Base-by-base conservation (phyloP, 2,113 vertebrate species). In the Romanogobio albipinnatus region DNA sequence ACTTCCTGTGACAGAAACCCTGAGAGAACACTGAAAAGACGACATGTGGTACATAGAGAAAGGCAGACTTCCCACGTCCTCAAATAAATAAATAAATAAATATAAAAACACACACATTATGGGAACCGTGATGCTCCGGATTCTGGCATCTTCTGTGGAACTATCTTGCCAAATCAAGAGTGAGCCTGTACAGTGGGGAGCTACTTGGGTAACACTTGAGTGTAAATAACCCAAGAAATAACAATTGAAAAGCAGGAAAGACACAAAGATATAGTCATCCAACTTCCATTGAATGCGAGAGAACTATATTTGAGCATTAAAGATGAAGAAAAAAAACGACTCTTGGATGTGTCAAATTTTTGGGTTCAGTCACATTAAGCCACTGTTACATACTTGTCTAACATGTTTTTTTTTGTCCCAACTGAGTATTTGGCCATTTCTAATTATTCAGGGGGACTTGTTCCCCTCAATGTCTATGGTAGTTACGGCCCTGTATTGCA, bases 1-100 rank as follows among this genome's bases (percentile, higher is more conserved):
- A 51, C 45, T 81, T 51, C 45, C 76, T 1, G 9, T 49, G 61
- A 66, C 17, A 66, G 24, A 66, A 66, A 81, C n/a, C 8, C 6
- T 33, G 61, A 22, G 61, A 33, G 24, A 66, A 79, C 22, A 62
- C 36, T 26, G 56, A 45, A 76, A 76, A 33, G 47, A 33, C 9
- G 49, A 26, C 76, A 62, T 79, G 53, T 24, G 58, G 76, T 62
- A 79, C n/a, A 79, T 19, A n/a, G 53, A 39, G 3, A 39, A 39
- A 77, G 36, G 43, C 33, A 39, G 29, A 39, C 47, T 22, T 39
- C 75, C 53, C 51, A 77, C 53, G 4, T 26, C 3, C 22, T 71
- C 39, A n/a, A 19, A 22, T 39, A 39, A 39, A 33, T 7, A 22
- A 29, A 62, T 2, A 36, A 17, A 14, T 15, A 33, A 58, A 39